phyloP scores from a whole-genome alignment of 2,888 invertebrate genomes.

The Tubulanus polymorphus region DNA sequence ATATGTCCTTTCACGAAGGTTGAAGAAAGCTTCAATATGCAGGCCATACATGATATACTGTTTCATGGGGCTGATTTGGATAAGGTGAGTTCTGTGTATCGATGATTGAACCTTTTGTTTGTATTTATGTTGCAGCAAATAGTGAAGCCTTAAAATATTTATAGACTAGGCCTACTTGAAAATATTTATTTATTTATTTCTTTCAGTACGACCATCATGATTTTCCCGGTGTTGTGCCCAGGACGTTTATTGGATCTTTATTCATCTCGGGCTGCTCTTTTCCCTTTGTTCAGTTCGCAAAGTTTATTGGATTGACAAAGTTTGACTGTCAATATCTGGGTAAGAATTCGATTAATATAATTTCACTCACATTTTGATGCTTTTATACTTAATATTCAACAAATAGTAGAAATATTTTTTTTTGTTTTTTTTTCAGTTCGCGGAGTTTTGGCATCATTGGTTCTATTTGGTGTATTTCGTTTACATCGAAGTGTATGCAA shows the following conservation, averaged over 20 bases:
- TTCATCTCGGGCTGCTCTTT: conserved; percentile 72
- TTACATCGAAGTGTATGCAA: conserved; percentile 71
- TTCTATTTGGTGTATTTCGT: conserved; percentile 70
- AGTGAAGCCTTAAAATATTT: too few relatives aligned
- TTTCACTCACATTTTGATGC: too few relatives aligned
- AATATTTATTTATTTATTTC: conserved; percentile 2
- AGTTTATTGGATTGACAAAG: conserved; percentile 66
- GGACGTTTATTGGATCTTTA: conserved; percentile 90
- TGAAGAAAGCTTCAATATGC: conserved; percentile 98
- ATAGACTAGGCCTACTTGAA: too few relatives aligned
- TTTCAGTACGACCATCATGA: conserved; percentile 95
- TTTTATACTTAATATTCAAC: too few relatives aligned
- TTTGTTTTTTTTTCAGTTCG: conserved; percentile 66
- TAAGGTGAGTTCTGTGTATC: too few relatives aligned
- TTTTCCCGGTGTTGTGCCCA: conserved; percentile 93
- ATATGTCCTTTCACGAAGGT: conserved; percentile 97
- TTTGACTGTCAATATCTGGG: conserved; percentile 74
- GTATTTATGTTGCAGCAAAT: too few relatives aligned
- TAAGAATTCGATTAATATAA: neutral
- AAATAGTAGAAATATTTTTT: conserved; percentile 1
- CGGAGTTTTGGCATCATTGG: conserved; percentile 70
- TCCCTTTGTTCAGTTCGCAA: conserved; percentile 63
- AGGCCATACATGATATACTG: conserved; percentile 95
- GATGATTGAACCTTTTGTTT: too few relatives aligned
- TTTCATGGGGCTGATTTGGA: conserved; percentile 63